Evolutionary conservation across 64 coral and sea anemone genomes (phyloP).

Genomic region (Anthopleura sola): DNA sequence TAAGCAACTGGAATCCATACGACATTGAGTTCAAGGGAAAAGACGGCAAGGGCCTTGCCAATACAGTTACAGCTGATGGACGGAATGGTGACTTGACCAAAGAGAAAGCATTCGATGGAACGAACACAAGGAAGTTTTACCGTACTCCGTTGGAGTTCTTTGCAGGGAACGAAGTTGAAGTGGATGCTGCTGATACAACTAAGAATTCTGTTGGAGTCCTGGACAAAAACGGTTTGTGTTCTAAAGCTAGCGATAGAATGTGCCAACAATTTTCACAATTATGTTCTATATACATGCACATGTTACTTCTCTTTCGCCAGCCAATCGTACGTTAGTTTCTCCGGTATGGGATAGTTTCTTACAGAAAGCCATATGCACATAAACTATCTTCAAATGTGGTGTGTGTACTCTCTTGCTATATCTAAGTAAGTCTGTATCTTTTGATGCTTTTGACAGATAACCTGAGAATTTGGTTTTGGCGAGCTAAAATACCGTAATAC

Average conservation of each 20-base stretch:
- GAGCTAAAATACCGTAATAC: no score
- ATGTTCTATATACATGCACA: no score
- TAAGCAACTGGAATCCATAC: slow-evolving; percentile 72
- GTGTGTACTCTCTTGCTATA: no score
- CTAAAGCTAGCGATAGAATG: no score
- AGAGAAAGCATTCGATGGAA: slow-evolving; percentile 73
- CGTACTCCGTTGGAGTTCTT: slow-evolving; percentile 72
- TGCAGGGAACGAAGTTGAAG: slow-evolving; percentile 55
- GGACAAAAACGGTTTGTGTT: slow-evolving; percentile 27
- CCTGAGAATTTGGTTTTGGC: background rate
- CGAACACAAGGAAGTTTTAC: slow-evolving; percentile 72
- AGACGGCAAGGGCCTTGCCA: slow-evolving; percentile 11
- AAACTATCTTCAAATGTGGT: no score
- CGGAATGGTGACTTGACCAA: slow-evolving; percentile 59
- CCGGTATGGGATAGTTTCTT: no score
- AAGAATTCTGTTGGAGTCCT: slow-evolving; percentile 57
- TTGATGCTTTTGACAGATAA: slow-evolving; percentile 33
- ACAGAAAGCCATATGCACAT: no score
- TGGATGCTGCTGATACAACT: slow-evolving; percentile 78
- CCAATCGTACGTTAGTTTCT: no score
- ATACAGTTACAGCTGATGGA: slow-evolving; percentile 49
- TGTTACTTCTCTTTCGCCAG: background rate
- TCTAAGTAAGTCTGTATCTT: no score
- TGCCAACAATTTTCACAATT: no score
- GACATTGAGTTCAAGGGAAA: slow-evolving; percentile 62